phyloP scores from a whole-genome alignment of 2,113 vertebrate genomes.

The Trichomycterus rosablanca region DNA sequence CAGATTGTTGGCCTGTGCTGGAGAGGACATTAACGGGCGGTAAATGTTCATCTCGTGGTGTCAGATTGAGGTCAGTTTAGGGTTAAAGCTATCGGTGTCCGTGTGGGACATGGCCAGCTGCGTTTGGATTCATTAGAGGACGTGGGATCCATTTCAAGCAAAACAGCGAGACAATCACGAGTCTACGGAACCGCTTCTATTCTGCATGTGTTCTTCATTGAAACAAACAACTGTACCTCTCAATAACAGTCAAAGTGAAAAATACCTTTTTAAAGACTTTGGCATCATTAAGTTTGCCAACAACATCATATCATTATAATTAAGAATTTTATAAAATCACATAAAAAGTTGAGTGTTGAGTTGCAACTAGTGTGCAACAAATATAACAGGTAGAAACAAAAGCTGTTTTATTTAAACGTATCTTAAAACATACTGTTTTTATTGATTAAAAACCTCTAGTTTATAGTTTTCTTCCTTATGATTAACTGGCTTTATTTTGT shows the following conservation, averaged over 20 bases:
- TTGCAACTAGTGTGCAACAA: no score
- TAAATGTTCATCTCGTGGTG: conserved; percentile 96
- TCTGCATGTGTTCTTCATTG: conserved; percentile 70
- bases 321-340: background rate
- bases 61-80: conserved; percentile 98
- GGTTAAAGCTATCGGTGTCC: conserved; percentile 98
- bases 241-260: conserved; percentile 4
- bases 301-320: background rate
- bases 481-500: no score
- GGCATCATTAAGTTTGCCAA: no score
- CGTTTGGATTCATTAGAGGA: conserved; percentile 92
- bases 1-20: conserved; percentile 64
- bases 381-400: no score
- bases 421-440: no score
- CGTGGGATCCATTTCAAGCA: conserved; percentile 92
- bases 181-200: conserved; percentile 83
- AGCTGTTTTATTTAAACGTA: background rate
- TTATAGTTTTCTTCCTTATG: no score
- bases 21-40: conserved; percentile 94
- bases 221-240: conserved; percentile 20
- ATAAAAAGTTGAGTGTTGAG: no score
- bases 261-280: no score
- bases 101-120: conserved; percentile 96
- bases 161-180: conserved; percentile 92
- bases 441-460: no score